These are phyloP conservation scores for Notamacropus eugenii DNA, from an alignment of 2,797 vertebrate species.

Conservation along the genomic window DNA sequence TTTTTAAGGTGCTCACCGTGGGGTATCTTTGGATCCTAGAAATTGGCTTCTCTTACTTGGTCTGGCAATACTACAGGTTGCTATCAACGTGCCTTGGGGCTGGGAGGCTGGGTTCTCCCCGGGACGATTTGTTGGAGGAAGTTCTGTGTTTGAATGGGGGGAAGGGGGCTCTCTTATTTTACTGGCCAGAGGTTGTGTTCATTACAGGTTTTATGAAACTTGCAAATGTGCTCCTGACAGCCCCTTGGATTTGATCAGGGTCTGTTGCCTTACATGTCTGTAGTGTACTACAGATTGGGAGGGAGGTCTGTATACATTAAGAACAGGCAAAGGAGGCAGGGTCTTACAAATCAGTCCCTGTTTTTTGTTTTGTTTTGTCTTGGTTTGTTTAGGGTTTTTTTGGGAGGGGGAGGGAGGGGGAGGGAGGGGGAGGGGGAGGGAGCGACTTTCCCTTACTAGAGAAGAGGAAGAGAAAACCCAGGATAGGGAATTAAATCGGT, in stretches of 20 bases:
- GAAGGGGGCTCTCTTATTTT: constrained; percentile 40
- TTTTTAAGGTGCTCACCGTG: neutral
- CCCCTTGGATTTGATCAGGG: neutral
- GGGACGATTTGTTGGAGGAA: neutral
- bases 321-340: neutral
- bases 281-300: constrained; percentile 10
- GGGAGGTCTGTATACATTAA: neutral
- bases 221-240: neutral
- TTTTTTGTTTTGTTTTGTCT: neutral
- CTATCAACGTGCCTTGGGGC: neutral
- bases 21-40: neutral
- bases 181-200: constrained; percentile 12
- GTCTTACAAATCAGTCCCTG: neutral
- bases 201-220: neutral
- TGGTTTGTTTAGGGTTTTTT: no score
- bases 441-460: neutral
- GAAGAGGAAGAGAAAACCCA: constrained; percentile 45
- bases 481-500: constrained; percentile 53
- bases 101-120: neutral
- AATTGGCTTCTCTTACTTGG: constrained; percentile 20
- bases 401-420: no score
- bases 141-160: neutral
- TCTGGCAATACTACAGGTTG: neutral
- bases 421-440: no score
- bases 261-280: neutral